These are phyloP conservation scores for Pseudonaja textilis DNA, from an alignment of 2,113 vertebrate genomes.

Conservation along the genomic window DNA sequence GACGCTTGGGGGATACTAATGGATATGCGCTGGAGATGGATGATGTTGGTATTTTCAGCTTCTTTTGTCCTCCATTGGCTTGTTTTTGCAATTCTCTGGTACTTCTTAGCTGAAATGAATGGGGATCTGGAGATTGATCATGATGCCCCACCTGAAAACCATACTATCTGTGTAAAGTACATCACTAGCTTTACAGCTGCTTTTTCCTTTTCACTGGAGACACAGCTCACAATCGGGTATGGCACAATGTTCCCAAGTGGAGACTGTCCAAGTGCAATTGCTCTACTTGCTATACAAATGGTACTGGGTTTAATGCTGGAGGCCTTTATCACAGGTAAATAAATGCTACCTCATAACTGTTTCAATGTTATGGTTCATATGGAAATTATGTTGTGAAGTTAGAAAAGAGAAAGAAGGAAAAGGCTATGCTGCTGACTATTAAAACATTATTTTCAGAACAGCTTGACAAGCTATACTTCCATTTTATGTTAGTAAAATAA, in stretches of 20 bases:
- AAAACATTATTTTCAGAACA: neutral
- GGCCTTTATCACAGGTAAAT: constrained; percentile 95
- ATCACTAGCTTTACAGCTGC: constrained; percentile 95
- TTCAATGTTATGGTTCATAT: neutral
- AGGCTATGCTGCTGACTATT: neutral
- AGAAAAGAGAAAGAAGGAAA: neutral
- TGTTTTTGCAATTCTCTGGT: constrained; percentile 95
- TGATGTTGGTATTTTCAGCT: constrained; percentile 89
- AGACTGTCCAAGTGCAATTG: constrained; percentile 92
- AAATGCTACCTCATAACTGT: constrained; percentile 16
- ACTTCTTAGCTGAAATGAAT: constrained; percentile 90
- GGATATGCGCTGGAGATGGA: constrained; percentile 95
- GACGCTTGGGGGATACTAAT: constrained; percentile 93
- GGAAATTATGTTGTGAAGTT: neutral
- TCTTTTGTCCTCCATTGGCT: constrained; percentile 96
- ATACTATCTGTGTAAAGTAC: constrained; percentile 94
- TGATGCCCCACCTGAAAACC: constrained; percentile 86
- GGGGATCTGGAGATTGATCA: constrained; percentile 93
- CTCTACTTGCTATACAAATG: constrained; percentile 94
- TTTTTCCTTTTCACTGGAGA: constrained; percentile 97
- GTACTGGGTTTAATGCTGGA: constrained; percentile 95
- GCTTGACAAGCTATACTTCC: neutral
- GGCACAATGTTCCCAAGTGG: constrained; percentile 98
- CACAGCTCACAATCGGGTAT: constrained; percentile 95
- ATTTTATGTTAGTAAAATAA: neutral